Evolutionary conservation across 2,888 invertebrate species (phyloP).

Genomic region (Nymphalis urticae): DNA sequence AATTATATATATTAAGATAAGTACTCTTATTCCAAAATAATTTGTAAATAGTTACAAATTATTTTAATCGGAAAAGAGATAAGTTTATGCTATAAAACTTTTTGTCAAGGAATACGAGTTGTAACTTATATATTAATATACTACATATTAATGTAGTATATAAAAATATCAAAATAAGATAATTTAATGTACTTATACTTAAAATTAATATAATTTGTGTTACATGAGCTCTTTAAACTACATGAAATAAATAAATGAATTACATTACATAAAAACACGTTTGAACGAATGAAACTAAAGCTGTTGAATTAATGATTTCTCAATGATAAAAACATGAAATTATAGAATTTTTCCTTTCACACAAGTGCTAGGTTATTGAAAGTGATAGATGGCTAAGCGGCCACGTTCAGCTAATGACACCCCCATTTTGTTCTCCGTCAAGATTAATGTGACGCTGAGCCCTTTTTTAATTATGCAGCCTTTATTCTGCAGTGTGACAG

Average conservation of each 20-base stretch:
- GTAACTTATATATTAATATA: too few species aligned
- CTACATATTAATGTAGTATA: too few species aligned
- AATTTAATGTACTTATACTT: too few species aligned
- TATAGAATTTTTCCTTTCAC: neutral
- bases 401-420: conserved; percentile 52
- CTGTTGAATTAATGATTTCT: neutral
- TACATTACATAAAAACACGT: neutral
- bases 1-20: too few species aligned
- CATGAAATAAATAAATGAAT: neutral
- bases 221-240: neutral
- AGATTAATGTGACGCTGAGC: conserved; percentile 61
- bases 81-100: too few species aligned
- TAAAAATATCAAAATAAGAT: too few species aligned
- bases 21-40: too few species aligned
- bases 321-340: neutral
- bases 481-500: conserved; percentile 42
- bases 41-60: too few species aligned
- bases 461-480: conserved; percentile 67
- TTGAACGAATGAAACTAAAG: neutral
- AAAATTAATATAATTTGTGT: too few species aligned
- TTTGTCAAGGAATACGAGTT: too few species aligned
- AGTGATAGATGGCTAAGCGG: conserved; percentile 53
- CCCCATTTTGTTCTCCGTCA: conserved; percentile 55
- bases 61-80: too few species aligned
- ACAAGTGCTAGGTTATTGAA: conserved; percentile 43